A percentile compares a stretch with the other conserved stretches of the same genome.
phyloP scores from a whole-genome alignment of 2,113 vertebrate genomes.

The Telmatochromis brachygnathus region DNA sequence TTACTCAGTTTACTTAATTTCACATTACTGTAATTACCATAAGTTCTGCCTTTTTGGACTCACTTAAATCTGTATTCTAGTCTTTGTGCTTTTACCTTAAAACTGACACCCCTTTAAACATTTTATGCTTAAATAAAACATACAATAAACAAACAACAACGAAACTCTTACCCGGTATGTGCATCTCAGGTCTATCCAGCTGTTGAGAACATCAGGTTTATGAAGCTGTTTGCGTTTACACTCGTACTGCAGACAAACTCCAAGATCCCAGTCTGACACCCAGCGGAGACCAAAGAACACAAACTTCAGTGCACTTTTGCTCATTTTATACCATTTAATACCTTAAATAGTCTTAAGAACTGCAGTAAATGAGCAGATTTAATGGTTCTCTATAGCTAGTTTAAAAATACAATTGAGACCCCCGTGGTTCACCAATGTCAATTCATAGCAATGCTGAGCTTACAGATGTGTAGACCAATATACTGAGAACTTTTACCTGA shows the following conservation, averaged over 20 bases:
- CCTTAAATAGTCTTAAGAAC: neutral
- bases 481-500: constrained; percentile 75
- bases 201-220: constrained; percentile 83
- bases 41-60: neutral
- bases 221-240: constrained; percentile 90
- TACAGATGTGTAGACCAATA: no score
- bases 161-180: constrained; percentile 81
- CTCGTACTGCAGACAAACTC: constrained; percentile 89
- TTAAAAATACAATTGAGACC: neutral
- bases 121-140: neutral
- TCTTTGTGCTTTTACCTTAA: neutral
- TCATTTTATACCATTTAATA: neutral
- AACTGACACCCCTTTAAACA: neutral
- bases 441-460: neutral
- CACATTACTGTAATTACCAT: neutral
- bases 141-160: neutral
- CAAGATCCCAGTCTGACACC: constrained; percentile 90
- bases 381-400: neutral
- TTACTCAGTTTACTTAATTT: neutral
- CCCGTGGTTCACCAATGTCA: neutral
- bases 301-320: neutral
- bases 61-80: neutral
- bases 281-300: neutral
- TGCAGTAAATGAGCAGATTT: neutral
- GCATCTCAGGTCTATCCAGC: constrained; percentile 91